phyloP scores from a whole-genome alignment of 2,113 vertebrate species.

The Cheilinus undulatus region DNA sequence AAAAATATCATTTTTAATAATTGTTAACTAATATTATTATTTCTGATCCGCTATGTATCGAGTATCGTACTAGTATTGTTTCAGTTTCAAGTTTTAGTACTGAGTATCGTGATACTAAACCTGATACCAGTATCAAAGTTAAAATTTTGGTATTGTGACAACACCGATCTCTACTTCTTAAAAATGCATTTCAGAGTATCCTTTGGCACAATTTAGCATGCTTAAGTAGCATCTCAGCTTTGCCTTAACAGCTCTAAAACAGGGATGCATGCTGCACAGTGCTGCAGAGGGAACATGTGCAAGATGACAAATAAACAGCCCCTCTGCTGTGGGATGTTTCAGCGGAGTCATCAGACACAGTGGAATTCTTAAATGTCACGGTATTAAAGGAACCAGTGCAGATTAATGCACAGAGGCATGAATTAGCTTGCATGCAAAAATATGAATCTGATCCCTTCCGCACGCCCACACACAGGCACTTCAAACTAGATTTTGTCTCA shows the following conservation, averaged over 20 bases:
- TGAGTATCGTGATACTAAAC: too few species aligned
- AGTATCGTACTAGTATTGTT: too few species aligned
- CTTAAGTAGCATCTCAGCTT: conserved; percentile 16
- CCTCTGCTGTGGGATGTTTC: conserved; percentile 14
- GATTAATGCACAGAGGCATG: conserved; percentile 20
- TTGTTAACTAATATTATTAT: too few species aligned
- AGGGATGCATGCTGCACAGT: conserved; percentile 1
- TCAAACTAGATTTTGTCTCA: conserved; percentile 40
- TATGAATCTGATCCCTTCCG: conserved; percentile 1
- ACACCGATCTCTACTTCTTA: too few species aligned
- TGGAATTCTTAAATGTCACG: conserved; percentile 29
- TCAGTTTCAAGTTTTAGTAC: too few species aligned
- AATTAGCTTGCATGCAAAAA: conserved; percentile 3
- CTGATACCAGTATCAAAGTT: too few species aligned
- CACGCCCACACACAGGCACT: conserved; percentile 25
- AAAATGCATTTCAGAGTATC: conserved; percentile 35
- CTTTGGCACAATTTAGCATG: conserved; percentile 28
- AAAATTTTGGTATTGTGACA: too few species aligned
- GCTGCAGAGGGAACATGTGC: neutral
- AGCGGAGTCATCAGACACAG: conserved; percentile 33
- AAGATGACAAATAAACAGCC: conserved; percentile 12
- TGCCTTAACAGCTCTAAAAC: conserved; percentile 36
- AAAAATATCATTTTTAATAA: too few species aligned
- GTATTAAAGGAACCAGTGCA: conserved; percentile 17
- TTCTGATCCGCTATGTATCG: too few species aligned